A percentile compares a stretch with the other conserved stretches of the same genome.
phyloP scores from a whole-genome alignment of 2,888 invertebrate species.

The Atethmia centrago region DNA sequence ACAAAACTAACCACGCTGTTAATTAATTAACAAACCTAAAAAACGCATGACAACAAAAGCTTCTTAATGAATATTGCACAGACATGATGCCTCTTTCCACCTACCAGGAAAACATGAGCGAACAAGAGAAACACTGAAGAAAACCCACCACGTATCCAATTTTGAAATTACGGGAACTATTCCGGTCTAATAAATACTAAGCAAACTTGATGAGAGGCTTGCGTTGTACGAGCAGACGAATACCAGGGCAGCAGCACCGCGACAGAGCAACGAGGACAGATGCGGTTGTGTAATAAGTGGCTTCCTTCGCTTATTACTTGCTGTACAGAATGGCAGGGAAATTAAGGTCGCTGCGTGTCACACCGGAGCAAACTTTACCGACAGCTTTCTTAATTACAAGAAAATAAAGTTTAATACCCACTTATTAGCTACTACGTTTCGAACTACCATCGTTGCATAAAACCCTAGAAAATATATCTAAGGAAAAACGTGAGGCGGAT shows the following conservation, averaged over 20 bases:
- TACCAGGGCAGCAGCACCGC: constrained; percentile 40
- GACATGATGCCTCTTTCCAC: not conserved
- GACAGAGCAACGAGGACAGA: constrained; percentile 53
- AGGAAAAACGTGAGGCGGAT: no score
- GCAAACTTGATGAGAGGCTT: constrained; percentile 50
- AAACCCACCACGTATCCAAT: constrained; percentile 19
- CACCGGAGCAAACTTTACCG: constrained; percentile 38
- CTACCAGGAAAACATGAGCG: constrained; percentile 24
- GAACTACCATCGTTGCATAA: not conserved
- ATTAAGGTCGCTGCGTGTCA: constrained; percentile 47
- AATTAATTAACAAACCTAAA: constrained; percentile 35
- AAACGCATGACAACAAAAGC: constrained; percentile 27
- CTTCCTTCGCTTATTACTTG: constrained; percentile 60
- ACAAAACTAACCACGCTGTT: constrained; percentile 8
- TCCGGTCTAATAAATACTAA: constrained; percentile 44
- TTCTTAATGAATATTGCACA: constrained; percentile 5
- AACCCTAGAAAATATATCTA: no score
- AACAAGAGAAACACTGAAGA: not conserved
- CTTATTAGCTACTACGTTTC: not conserved
- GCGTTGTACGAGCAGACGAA: not conserved
- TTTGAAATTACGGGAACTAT: constrained; percentile 32
- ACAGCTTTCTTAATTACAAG: not conserved
- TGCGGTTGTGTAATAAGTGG: constrained; percentile 62
- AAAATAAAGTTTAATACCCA: not conserved
- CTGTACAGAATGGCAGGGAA: constrained; percentile 52